Evolutionary conservation across 2,113 vertebrate genomes (phyloP), one percentile per base, ranked within the genome.

Genomic region (Alethe castanea): DNA sequence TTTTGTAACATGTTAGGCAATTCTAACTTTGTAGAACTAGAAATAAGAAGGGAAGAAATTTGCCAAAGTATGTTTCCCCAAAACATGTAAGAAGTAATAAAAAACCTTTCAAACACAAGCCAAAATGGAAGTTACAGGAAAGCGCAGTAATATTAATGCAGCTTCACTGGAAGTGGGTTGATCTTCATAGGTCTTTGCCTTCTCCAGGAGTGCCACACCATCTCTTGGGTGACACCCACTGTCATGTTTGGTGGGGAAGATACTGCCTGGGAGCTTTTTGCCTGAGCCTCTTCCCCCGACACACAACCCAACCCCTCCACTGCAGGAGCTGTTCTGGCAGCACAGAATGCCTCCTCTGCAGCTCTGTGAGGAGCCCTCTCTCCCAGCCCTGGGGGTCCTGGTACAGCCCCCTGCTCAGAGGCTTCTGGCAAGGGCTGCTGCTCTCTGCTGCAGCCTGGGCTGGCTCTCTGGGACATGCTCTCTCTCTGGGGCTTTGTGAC

Each of bases 271-370:
- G 35, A 19, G 10, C 28, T 64, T 69, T 40, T 29, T 53, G 53
- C 50, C 40, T 61, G 45, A 56, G 14, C 62, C 19, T 52, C 15
- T 61, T 66, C 31, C n/a, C 42, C 42, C 44, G 20, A 36, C 2
- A 15, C 29, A 50, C 26, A 33, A 2, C 16, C 48, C 3, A 5
- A 8, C 8, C n/a, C 12, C 2, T 78, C 47, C 4, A 2, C 14
- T 0, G 0, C 40, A 65, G 56, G 29, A 50, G 19, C 19, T 12
- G 22, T 42, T 45, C 8, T 59, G 50, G 52, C 18, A 47, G 40
- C 44, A 40, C 38, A 57, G 42, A 29, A 23, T 6, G 2, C 19
- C 29, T 83, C 35, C 2, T 3, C 17, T 20, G 35, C 77, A 74
- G 56, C 35, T 4, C 5, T 6, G 15, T 14, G 38, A 54, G 60